These are phyloP conservation scores for Acanthoscelides obtectus DNA, from an alignment of 2,888 invertebrate species.

Conservation along the genomic window DNA sequence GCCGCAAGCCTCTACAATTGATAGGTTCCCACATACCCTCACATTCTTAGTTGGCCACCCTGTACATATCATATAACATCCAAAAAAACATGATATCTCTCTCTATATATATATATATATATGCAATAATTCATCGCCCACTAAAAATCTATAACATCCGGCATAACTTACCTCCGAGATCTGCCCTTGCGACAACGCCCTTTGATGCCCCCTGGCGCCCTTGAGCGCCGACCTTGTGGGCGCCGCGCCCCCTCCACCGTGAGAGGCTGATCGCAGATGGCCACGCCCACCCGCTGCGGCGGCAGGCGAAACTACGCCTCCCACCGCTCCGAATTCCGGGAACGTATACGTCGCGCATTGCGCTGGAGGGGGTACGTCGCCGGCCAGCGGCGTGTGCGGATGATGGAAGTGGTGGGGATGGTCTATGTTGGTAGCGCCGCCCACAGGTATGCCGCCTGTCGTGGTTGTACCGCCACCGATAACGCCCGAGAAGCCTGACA, in stretches of 20 bases:
- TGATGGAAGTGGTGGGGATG: neutral
- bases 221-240: slow-evolving; percentile 64
- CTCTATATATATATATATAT: too few relatives aligned
- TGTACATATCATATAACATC: too few relatives aligned
- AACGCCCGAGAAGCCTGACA: slow-evolving; percentile 57
- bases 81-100: too few relatives aligned
- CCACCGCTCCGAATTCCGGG: slow-evolving; percentile 32
- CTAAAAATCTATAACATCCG: slow-evolving; percentile 1
- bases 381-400: slow-evolving; percentile 9
- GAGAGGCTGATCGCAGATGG: slow-evolving; percentile 80
- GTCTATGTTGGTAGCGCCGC: slow-evolving; percentile 33
- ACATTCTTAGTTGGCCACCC: too few relatives aligned
- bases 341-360: slow-evolving; percentile 46
- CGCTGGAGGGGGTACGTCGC: slow-evolving; percentile 10
- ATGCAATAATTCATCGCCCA: too few relatives aligned
- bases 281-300: slow-evolving; percentile 42
- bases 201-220: slow-evolving; percentile 52
- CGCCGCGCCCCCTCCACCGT: slow-evolving; percentile 46
- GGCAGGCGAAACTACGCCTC: too few relatives aligned
- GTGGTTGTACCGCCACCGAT: slow-evolving; percentile 43
- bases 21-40: too few relatives aligned
- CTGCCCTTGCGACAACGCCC: slow-evolving; percentile 84
- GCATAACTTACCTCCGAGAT: slow-evolving; percentile 55
- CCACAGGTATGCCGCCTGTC: slow-evolving; percentile 41
- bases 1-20: too few relatives aligned